phyloP scores from a whole-genome alignment of 2,888 invertebrate genomes.

The Drosophila algonquin region DNA sequence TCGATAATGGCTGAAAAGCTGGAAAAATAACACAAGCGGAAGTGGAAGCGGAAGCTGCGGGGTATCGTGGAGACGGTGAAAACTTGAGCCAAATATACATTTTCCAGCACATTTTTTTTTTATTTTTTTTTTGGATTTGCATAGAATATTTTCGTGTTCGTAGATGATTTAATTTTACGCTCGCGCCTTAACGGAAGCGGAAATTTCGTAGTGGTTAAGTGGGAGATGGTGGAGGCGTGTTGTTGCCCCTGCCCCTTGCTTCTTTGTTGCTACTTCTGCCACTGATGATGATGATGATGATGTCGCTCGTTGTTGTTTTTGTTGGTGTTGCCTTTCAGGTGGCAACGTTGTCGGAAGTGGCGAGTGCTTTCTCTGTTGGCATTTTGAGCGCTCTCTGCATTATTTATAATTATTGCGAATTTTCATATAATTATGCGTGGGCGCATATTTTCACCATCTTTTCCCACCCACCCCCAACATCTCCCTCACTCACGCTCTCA shows the following conservation, averaged over 20 bases:
- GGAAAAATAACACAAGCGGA: constrained; percentile 4
- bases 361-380: constrained; percentile 46
- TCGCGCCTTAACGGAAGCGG: constrained; percentile 52
- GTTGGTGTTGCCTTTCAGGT: constrained; percentile 33
- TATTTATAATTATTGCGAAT: constrained; percentile 78
- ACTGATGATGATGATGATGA: constrained; percentile 6
- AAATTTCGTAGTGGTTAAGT: constrained; percentile 53
- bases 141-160: constrained; percentile 37
- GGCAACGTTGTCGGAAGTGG: constrained; percentile 64
- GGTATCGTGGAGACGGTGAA: background rate
- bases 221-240: constrained; percentile 19
- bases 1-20: constrained; percentile 44
- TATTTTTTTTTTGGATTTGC: constrained; percentile 21
- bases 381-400: constrained; percentile 57
- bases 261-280: constrained; percentile 1
- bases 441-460: constrained; percentile 50
- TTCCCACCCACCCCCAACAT: background rate
- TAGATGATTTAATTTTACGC: constrained; percentile 57
- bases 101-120: constrained; percentile 19
- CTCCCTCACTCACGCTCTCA: background rate
- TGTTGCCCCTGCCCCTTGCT: background rate
- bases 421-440: constrained; percentile 76
- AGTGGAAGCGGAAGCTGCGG: constrained; percentile 7
- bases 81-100: constrained; percentile 25
- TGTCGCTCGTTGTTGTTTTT: constrained; percentile 10